These are phyloP conservation scores for Acanthacorydalis orientalis DNA, from an alignment of 2,888 invertebrate species.

Conservation along the genomic window DNA sequence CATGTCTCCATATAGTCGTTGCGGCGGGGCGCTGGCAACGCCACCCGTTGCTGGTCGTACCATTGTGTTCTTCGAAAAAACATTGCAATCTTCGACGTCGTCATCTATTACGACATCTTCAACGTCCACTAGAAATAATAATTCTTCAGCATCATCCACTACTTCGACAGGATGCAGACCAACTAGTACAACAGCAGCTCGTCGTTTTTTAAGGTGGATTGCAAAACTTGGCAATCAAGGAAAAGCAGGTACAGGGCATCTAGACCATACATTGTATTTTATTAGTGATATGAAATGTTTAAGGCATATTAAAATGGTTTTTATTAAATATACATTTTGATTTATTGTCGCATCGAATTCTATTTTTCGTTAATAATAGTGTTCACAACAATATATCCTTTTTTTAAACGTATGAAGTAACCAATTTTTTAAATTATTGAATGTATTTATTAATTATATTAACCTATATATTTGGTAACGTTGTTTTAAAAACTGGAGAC, in stretches of 20 bases:
- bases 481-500: too few species aligned
- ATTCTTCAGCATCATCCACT: neutral
- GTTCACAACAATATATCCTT: too few species aligned
- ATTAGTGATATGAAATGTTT: too few species aligned
- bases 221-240: constrained; percentile 4
- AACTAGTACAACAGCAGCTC: constrained; percentile 3
- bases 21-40: constrained; percentile 1
- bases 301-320: too few species aligned
- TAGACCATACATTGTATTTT: too few species aligned
- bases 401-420: too few species aligned
- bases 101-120: neutral
- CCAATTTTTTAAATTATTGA: too few species aligned
- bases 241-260: constrained; percentile 4
- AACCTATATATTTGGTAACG: too few species aligned
- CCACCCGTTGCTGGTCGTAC: constrained; percentile 1
- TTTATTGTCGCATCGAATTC: too few species aligned
- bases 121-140: neutral
- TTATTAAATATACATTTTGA: too few species aligned
- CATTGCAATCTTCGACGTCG: neutral
- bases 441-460: too few species aligned
- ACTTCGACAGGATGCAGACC: constrained; percentile 3
- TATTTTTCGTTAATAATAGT: too few species aligned
- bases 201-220: constrained; percentile 5
- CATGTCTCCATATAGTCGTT: constrained; percentile 6
- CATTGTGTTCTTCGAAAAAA: constrained; percentile 5